phyloP scores from a whole-genome alignment of 2,888 invertebrate genomes.

The Nymphalis urticae region DNA sequence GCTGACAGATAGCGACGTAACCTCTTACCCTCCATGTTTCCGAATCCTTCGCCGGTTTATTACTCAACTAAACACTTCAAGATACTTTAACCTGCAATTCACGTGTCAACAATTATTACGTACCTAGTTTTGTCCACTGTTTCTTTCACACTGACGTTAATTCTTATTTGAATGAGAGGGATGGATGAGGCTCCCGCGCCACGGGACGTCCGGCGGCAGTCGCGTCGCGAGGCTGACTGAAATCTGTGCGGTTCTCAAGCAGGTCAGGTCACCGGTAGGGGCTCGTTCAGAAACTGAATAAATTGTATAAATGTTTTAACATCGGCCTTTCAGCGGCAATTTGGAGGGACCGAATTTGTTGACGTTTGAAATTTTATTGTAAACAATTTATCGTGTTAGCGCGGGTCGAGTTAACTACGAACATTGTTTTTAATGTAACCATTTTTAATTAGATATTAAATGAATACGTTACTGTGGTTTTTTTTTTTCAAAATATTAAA shows the following conservation, averaged over 20 bases:
- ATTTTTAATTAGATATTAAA: background rate
- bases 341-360: slow-evolving; percentile 23
- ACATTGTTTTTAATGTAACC: background rate
- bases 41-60: slow-evolving; percentile 22
- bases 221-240: slow-evolving; percentile 75
- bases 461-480: too few species aligned
- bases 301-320: slow-evolving; percentile 23
- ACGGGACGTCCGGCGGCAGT: slow-evolving; percentile 62
- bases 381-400: slow-evolving; percentile 16
- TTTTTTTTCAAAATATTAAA: too few species aligned
- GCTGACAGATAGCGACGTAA: slow-evolving; percentile 19
- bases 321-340: slow-evolving; percentile 28
- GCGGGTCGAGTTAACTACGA: background rate
- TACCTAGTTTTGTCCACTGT: slow-evolving; percentile 50
- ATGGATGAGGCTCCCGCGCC: slow-evolving; percentile 48
- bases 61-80: slow-evolving; percentile 39
- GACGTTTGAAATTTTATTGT: slow-evolving; percentile 16
- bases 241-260: slow-evolving; percentile 75
- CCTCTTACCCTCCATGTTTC: slow-evolving; percentile 7
- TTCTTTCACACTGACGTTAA: slow-evolving; percentile 57
- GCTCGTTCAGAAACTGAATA: slow-evolving; percentile 47
- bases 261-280: slow-evolving; percentile 74
- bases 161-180: slow-evolving; percentile 55
- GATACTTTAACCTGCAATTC: slow-evolving; percentile 47
- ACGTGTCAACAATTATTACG: slow-evolving; percentile 48